Conservation (phyloP, 2,888 invertebrate genomes). For the Caradrina clavipalpis region DNA sequence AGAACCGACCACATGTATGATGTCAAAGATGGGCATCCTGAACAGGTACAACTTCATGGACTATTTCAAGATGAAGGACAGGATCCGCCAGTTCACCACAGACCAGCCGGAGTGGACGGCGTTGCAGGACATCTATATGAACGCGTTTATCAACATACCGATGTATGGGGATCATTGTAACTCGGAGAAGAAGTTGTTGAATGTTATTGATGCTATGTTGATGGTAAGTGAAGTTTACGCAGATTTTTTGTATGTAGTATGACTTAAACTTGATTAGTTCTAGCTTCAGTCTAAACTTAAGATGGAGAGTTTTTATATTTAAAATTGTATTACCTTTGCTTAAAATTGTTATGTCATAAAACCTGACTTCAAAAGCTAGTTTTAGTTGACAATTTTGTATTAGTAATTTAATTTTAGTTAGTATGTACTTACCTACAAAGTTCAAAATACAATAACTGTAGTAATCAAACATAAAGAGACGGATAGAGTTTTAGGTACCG, state of each 20-base stretch:
- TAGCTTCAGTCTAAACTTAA: no score
- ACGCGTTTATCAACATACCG: slow-evolving; percentile 72
- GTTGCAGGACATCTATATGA: slow-evolving; percentile 68
- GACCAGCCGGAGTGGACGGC: slow-evolving; percentile 69
- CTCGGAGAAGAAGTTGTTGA: slow-evolving; percentile 81
- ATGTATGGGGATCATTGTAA: slow-evolving; percentile 79
- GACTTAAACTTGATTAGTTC: no score
- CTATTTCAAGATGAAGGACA: slow-evolving; percentile 83
- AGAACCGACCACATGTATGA: slow-evolving; percentile 76
- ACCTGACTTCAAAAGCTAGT: no score
- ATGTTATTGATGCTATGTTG: slow-evolving; percentile 83
- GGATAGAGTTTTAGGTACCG: no score
- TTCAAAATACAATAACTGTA: no score
- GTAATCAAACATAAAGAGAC: no score
- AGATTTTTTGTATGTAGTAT: background rate
- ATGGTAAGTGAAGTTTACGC: slow-evolving; percentile 72
- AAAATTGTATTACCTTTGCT: no score
- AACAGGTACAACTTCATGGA: slow-evolving; percentile 85
- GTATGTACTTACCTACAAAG: no score
- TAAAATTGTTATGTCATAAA: no score
- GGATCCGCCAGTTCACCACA: slow-evolving; percentile 71
- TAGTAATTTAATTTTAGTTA: no score
- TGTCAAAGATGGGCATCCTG: slow-evolving; percentile 80
- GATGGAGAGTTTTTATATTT: no score
- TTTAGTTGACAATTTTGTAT: no score